Percentiles rank a stretch among this genome's conserved stretches.
phyloP scores from a whole-genome alignment of 2,888 invertebrate genomes.

The Amiota minor region DNA sequence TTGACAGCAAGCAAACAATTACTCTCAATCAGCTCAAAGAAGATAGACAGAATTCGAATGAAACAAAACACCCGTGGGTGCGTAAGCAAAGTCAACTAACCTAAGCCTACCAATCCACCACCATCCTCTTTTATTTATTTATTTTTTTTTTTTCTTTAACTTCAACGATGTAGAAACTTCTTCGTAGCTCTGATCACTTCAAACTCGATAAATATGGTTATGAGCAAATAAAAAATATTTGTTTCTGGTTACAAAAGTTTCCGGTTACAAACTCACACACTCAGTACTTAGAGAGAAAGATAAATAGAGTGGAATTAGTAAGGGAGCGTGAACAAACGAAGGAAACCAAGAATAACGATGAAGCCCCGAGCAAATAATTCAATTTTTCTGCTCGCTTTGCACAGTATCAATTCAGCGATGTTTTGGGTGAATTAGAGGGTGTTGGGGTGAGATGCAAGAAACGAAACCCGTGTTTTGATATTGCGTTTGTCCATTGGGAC shows the following conservation, averaged over 20 bases:
- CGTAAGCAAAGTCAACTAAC: constrained; percentile 34
- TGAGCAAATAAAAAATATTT: constrained; percentile 68
- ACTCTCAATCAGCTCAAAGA: constrained; percentile 50
- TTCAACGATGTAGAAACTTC: constrained; percentile 35
- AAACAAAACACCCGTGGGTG: constrained; percentile 66
- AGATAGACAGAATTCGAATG: constrained; percentile 37
- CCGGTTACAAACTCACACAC: constrained; percentile 42
- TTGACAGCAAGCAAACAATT: constrained; percentile 67
- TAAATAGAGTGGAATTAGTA: constrained; percentile 2
- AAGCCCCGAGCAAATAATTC: constrained; percentile 51
- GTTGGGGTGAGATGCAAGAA: constrained; percentile 35
- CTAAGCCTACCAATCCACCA: background rate
- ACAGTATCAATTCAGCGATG: constrained; percentile 43
- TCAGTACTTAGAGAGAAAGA: constrained; percentile 5
- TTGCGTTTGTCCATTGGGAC: constrained; percentile 47
- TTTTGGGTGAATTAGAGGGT: constrained; percentile 51
- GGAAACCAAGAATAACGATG: too few relatives aligned
- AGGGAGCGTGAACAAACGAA: background rate
- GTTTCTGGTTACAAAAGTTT: constrained; percentile 63
- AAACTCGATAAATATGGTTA: constrained; percentile 67
- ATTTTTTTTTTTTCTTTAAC: constrained; percentile 42
- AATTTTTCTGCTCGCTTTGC: constrained; percentile 71
- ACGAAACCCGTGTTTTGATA: constrained; percentile 24
- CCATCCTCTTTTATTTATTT: too few relatives aligned
- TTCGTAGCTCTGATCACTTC: constrained; percentile 12